Evolutionary conservation across 1,140 invertebrate genomes (phyloP), one percentile per base, ranked within the genome.

Genomic region (Cotesia typhae): DNA sequence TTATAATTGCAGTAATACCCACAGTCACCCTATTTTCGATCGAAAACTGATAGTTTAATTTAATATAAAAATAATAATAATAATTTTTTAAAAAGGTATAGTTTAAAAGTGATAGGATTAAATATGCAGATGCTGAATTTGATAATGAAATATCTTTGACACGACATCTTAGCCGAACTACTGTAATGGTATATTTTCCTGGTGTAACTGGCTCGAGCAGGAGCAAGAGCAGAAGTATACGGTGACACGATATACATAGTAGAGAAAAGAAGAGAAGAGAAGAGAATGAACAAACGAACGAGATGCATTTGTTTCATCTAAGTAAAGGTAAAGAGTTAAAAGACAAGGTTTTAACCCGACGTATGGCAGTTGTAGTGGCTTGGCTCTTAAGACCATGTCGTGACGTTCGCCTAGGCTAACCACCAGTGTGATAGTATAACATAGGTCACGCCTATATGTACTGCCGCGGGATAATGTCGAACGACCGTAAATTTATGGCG

Each of bases 401-500:
- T 75, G 71, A 72, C 70, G 76, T 73, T 67, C 72, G 72, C 72
- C 67, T 73, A 73, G 60, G 66, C 67, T 53, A 47, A 20, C 28
- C 67, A 41, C 28, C 37, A 63, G 77, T 77, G 41, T 47, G 78
- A 80, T 76, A 79, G 77, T 75, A 72, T 59, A 74, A 81, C 77
- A 76, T 76, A 78, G 79, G 79, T 81, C 81, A 82, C 80, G 81
- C 81, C 80, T 81, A 77, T 76, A 55, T 72, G 72, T 72, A 17
- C 70, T 76, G 78, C 77, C 79, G 75, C 80, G 76, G 81, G 80
- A 82, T 82, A 83, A 83, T 82, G 80, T 82, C 80, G 80, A 83
- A 81, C 78, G 78, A 74, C 75, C 76, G 79, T 81, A 83, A 83
- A 83, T 81, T 71, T 83, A 83, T 79, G 75, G 71, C 74, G 71